Base-by-base conservation (phyloP, 2,113 vertebrate species). In the Lagopus muta region DNA sequence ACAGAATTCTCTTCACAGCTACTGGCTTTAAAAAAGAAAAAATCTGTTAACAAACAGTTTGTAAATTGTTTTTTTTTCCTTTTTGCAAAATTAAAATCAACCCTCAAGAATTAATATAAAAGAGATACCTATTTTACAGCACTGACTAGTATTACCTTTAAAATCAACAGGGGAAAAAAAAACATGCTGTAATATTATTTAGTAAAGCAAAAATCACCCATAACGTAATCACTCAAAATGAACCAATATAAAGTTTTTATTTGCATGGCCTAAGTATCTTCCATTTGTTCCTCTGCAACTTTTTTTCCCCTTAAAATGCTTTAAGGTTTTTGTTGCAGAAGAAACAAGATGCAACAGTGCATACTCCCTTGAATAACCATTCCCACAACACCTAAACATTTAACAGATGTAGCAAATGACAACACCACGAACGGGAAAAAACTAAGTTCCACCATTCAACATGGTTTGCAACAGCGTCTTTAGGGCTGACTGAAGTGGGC, bases 201-300 rank as follows among this genome's bases (percentile, higher is more conserved):
- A 60, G 94, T 90, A 92, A 95, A 98, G 92, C 94, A 95, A 96
- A 94, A 97, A 95, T 95, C 43, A 91, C 94, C 92, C 95, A 97
- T 95, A 97, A 94, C 81, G 87, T 91, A 90, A 95, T 91, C 92
- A 94, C 90, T 84, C 95, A 78, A 94, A 95, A 74, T 83, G 90
- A 96, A 95, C 88, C 87, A 96, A 94, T 94, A 94, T 93, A 93
- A 95, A 97, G 97, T 97, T 98, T 98, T 98, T 98, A 98, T 98
- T 98, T 98, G 97, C 98, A 98, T 97, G 98, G 98, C 97, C 96
- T 96, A 95, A 93, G 79, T 90, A 91, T 83, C 94, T 82, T 93
- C 88, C 94, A 93, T 80, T 90, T 76, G 94, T 97, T 95, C 97
- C 96, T 82, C 75, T 96, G 96, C 96, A 97, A 95, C 73, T 94